These are phyloP conservation scores for Quadriops clusia DNA, from an alignment of 2,888 invertebrate species.

Conservation along the genomic window DNA sequence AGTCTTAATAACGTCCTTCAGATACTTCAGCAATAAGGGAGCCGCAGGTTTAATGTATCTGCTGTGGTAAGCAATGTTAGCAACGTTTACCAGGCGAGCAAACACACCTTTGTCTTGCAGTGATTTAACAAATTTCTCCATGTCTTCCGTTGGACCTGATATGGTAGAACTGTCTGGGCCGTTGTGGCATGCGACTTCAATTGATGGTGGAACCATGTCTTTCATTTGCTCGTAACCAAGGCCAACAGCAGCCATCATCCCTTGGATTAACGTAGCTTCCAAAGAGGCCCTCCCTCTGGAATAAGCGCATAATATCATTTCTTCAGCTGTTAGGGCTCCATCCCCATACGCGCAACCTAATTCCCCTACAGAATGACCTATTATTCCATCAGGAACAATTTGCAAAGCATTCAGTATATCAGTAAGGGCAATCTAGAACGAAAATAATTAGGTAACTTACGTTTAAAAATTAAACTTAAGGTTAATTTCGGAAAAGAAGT, in stretches of 20 bases:
- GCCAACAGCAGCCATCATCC: constrained; percentile 85
- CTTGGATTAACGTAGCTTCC: constrained; percentile 56
- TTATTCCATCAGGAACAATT: constrained; percentile 57
- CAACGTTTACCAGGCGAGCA: constrained; percentile 71
- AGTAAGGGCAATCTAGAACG: constrained; percentile 30
- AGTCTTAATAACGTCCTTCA: constrained; percentile 36
- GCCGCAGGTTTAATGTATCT: constrained; percentile 54
- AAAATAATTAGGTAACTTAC: not conserved
- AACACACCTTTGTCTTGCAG: constrained; percentile 60
- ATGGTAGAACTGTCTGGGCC: constrained; percentile 65
- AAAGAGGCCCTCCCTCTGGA: constrained; percentile 67
- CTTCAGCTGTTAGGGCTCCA: constrained; percentile 75
- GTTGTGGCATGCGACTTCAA: constrained; percentile 73
- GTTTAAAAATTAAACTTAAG: no score
- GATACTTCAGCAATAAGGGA: constrained; percentile 33
- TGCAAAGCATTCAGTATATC: constrained; percentile 49
- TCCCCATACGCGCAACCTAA: constrained; percentile 93
- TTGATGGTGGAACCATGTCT: constrained; percentile 50
- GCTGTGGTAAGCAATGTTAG: constrained; percentile 85
- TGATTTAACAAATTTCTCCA: constrained; percentile 46
- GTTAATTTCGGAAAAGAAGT: no score
- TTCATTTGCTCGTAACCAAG: constrained; percentile 43
- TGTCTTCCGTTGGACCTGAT: constrained; percentile 57
- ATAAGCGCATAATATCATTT: constrained; percentile 76
- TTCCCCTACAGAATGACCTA: constrained; percentile 91